Percentiles rank a stretch among this genome's conserved stretches.
These are phyloP conservation scores for Brenthis daphne DNA, from an alignment of 2,888 invertebrate genomes.

Conservation along the genomic window DNA sequence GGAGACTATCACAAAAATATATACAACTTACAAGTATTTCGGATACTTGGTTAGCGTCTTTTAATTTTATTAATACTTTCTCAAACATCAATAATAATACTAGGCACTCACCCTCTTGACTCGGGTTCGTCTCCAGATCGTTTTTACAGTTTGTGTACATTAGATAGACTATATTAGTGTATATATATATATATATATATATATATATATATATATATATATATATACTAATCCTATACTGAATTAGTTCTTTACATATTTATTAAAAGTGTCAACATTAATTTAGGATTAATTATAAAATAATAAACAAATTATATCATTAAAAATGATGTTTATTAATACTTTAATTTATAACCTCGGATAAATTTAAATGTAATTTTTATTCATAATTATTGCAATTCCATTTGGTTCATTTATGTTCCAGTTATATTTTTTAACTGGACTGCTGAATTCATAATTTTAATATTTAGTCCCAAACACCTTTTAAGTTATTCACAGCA, in stretches of 20 bases:
- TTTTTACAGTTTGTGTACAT: no score
- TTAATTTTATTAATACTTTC: no score
- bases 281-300: neutral
- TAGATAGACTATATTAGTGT: no score
- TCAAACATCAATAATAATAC: no score
- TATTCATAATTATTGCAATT: neutral
- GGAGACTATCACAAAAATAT: no score
- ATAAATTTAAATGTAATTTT: neutral
- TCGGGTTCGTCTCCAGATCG: no score
- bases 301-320: neutral
- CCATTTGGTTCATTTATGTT: neutral
- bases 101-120: no score
- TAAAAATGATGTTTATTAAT: neutral
- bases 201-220: no score
- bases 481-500: neutral
- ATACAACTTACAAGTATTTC: no score
- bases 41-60: no score
- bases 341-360: neutral
- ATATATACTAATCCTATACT: neutral
- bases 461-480: neutral
- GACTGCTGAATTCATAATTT: neutral
- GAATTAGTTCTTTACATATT: neutral
- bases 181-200: no score
- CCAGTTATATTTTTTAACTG: neutral
- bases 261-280: neutral